Evolutionary conservation across 2,797 vertebrate species (phyloP).

Genomic region (Tympanoctomys barrerae): DNA sequence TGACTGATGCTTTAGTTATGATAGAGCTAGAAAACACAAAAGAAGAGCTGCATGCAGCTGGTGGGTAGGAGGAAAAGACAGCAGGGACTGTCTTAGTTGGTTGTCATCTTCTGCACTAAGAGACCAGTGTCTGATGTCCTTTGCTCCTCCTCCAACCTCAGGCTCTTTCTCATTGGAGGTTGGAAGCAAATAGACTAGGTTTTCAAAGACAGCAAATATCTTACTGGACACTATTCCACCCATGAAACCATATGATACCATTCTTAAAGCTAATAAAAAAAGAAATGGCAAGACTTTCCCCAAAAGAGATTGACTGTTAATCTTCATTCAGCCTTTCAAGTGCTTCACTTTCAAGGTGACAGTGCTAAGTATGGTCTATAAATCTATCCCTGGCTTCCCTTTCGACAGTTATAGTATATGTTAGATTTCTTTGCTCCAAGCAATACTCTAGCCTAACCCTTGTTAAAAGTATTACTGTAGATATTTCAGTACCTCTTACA

Average conservation of each 20-base stretch:
- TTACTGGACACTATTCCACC: slow-evolving; percentile 44
- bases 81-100: rapidly evolving
- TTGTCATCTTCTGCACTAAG: not conserved
- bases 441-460: slow-evolving; percentile 76
- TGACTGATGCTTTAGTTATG: not conserved
- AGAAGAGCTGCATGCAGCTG: not conserved
- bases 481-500: slow-evolving; percentile 81
- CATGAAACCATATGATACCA: slow-evolving; percentile 43
- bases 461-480: slow-evolving; percentile 82
- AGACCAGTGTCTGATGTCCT: not conserved
- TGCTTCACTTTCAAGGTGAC: slow-evolving; percentile 70
- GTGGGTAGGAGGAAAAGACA: not conserved
- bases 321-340: slow-evolving; percentile 78
- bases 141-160: not conserved
- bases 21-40: not conserved
- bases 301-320: slow-evolving; percentile 64
- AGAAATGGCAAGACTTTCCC: slow-evolving; percentile 66
- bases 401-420: slow-evolving; percentile 70
- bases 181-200: not conserved
- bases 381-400: slow-evolving; percentile 77
- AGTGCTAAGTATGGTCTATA: slow-evolving; percentile 71
- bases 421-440: slow-evolving; percentile 78
- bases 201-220: slow-evolving; percentile 2
- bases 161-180: not conserved
- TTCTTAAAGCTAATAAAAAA: slow-evolving; percentile 78